phyloP scores from a whole-genome alignment of 2,888 invertebrate species.

The Drosophila yooni region DNA sequence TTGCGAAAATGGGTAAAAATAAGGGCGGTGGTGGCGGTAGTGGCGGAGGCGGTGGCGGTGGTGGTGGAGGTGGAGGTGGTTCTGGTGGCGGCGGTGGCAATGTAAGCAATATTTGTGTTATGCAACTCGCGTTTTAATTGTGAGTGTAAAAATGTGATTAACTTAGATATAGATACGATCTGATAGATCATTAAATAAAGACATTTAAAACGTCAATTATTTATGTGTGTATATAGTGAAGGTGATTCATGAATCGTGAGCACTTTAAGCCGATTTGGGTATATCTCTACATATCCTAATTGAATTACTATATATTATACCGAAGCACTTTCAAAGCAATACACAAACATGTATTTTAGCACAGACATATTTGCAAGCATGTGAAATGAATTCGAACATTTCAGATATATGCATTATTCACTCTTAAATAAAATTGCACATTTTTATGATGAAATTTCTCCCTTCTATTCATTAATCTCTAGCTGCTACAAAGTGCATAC shows the following conservation, averaged over 20 bases:
- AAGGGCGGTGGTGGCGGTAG: slow-evolving; percentile 78
- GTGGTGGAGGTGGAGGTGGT: slow-evolving; percentile 61
- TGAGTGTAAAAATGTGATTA: slow-evolving; percentile 53
- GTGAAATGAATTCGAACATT: not conserved
- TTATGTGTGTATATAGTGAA: not conserved
- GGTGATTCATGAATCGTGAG: not conserved
- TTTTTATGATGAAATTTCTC: not conserved
- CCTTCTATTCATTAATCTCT: not conserved
- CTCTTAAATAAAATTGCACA: not conserved
- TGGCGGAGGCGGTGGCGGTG: slow-evolving; percentile 65
- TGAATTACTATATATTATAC: not conserved
- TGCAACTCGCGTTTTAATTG: slow-evolving; percentile 74
- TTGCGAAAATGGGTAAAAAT: slow-evolving; percentile 82
- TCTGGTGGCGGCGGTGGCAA: slow-evolving; percentile 79
- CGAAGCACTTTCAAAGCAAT: not conserved
- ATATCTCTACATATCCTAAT: not conserved
- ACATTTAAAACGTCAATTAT: not conserved
- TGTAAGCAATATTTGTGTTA: slow-evolving; percentile 84
- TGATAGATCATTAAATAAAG: not conserved
- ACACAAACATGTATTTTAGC: not conserved
- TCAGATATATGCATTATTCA: not conserved
- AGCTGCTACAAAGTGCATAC: not conserved
- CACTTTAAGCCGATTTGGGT: not conserved
- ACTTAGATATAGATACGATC: not conserved
- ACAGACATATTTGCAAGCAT: not conserved